Percentiles rank a stretch among this genome's conserved stretches.
These are phyloP conservation scores for Tetranychus urticae DNA, from an alignment of 1,140 invertebrate genomes.

Conservation along the genomic window DNA sequence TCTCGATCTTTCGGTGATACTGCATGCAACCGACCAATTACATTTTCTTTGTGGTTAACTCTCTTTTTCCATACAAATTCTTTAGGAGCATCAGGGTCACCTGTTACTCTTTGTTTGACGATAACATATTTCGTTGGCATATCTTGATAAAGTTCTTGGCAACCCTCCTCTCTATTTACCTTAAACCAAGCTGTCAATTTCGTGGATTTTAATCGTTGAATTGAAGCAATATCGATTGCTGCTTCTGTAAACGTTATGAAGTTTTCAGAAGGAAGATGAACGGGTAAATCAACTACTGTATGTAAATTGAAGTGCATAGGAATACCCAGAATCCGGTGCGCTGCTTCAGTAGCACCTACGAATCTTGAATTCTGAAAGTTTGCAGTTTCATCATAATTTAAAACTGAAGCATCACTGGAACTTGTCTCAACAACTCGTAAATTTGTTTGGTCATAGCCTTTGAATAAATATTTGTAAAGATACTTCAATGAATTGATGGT, in stretches of 20 bases:
- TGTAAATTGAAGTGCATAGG: constrained; percentile 21
- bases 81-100: too few species aligned
- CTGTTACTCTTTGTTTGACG: not conserved
- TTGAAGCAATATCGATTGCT: constrained; percentile 1
- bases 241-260: constrained; percentile 12
- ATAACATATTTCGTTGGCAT: not conserved
- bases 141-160: not conserved
- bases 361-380: not conserved
- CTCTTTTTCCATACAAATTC: not conserved
- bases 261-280: constrained; percentile 25
- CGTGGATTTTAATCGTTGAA: not conserved
- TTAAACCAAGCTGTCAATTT: not conserved
- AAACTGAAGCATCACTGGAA: too few species aligned
- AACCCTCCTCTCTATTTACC: not conserved
- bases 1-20: not conserved
- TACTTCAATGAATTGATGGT: constrained; percentile 17
- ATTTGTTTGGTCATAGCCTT: constrained; percentile 16
- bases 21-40: too few species aligned
- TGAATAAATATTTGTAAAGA: constrained; percentile 18
- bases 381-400: not conserved
- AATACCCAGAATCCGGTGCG: constrained; percentile 13
- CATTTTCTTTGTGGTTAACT: too few species aligned
- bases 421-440: not conserved
- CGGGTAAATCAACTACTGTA: constrained; percentile 20
- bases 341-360: constrained; percentile 11